Percentiles rank a stretch among this genome's conserved stretches.
Conservation (phyloP, 2,797 vertebrate species). For the Rhinella marina region DNA sequence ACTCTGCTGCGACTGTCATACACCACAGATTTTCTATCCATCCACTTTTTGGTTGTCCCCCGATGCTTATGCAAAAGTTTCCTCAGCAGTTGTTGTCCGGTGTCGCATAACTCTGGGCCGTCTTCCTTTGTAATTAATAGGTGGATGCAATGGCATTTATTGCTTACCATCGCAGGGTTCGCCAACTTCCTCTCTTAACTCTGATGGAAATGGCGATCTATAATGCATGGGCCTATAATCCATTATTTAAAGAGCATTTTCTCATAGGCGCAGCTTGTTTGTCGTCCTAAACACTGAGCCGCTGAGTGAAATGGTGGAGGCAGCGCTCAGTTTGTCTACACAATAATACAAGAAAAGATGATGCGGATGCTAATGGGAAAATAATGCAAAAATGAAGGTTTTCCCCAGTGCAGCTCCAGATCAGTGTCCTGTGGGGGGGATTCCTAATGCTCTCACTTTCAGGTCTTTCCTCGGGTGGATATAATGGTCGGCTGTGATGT, state of each 20-base stretch:
- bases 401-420: neutral
- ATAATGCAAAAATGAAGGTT: neutral
- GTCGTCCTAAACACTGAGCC: neutral
- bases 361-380: neutral
- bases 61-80: no score
- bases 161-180: conserved; percentile 15
- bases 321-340: neutral
- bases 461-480: neutral
- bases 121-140: neutral
- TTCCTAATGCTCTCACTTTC: conserved; percentile 32
- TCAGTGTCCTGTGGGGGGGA: neutral
- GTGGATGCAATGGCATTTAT: neutral
- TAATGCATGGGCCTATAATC: conserved; percentile 44
- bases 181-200: conserved; percentile 25
- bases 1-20: no score
- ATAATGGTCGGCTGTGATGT: conserved; percentile 17
- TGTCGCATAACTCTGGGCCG: no score
- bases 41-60: no score
- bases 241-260: conserved; percentile 51
- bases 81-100: no score
- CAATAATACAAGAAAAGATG: neutral
- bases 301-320: neutral
- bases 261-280: neutral
- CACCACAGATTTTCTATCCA: no score
- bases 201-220: conserved; percentile 25